Base-by-base conservation (phyloP, 2,888 invertebrate species). In the Luperina testacea region DNA sequence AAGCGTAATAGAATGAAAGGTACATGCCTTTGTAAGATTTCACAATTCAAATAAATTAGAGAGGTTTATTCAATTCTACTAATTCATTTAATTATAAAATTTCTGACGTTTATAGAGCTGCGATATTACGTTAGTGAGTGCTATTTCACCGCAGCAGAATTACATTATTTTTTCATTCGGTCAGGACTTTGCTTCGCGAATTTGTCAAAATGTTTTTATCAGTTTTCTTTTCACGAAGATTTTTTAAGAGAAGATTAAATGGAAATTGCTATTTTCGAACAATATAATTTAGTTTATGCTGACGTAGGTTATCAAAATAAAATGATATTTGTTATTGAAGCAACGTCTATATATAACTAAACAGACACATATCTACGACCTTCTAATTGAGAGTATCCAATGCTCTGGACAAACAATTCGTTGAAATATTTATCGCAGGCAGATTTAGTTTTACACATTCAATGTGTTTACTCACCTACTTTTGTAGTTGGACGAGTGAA, bases 351-450 rank as follows among this genome's bases (percentile, higher is more conserved):
- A 38, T 20, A 61, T 48, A 63, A 71, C 71, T 63, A 63, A 53
- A 76, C 42, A 63, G 13, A 73, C 17, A 24, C 24, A 51, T 57
- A 48, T 59, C 45, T 17, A 68, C 38, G 74, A 63, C 77, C 57
- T 75, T 80, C 75, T 77, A 59, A 69, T n/a, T 67, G 72, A 70
- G 71, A 80, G 51, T 24, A 72, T 32, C 42, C 72, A 72, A 45
- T 71, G 38, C 51, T 75, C 63, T 65, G 38, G 27, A 72, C 69
- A 77, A 74, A 78, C 71, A 78, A 74, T 78, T 82, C 51, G 81
- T 71, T 80, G 82, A 87, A 84, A 89, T 77, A 79, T 85, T 87
- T 85, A 87, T 78, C 75, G 32, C 65, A 63, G 77, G 82, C 79
- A 72, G 76, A 82, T 75, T 79, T 82, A 85, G 77, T 88, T 88